Evolutionary conservation across 1,140 invertebrate genomes (phyloP).

Genomic region (Trichogramma pretiosum): DNA sequence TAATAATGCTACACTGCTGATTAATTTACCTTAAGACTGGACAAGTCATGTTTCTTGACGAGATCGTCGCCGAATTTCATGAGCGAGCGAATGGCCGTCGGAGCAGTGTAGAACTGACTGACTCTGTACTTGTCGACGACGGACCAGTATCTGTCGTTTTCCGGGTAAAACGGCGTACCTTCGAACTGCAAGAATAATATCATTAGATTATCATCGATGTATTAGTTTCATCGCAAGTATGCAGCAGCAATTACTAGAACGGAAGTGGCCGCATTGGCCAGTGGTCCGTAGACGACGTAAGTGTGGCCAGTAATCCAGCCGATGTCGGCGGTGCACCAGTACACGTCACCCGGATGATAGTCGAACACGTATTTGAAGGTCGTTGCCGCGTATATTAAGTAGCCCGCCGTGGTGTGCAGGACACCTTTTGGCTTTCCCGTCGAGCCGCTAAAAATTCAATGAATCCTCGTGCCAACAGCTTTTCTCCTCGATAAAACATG

Average conservation of each 20-base stretch:
- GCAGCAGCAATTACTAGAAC: conserved; percentile 56
- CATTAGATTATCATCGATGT: neutral
- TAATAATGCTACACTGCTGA: no score
- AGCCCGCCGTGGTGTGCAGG: conserved; percentile 87
- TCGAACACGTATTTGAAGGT: conserved; percentile 95
- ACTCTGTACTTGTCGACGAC: conserved; percentile 92
- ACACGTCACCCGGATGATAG: conserved; percentile 82
- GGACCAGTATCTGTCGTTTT: conserved; percentile 86
- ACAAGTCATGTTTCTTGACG: conserved; percentile 56
- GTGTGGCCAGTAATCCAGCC: conserved; percentile 98
- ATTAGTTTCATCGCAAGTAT: conserved; percentile 10
- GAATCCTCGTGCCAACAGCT: no score
- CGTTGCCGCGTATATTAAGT: conserved; percentile 81
- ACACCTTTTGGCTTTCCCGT: conserved; percentile 98
- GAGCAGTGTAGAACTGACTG: conserved; percentile 95
- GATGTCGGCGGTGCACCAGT: conserved; percentile 98
- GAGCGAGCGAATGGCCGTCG: conserved; percentile 90
- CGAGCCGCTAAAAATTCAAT: conserved; percentile 74
- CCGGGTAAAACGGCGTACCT: conserved; percentile 85
- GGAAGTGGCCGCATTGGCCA: conserved; percentile 88
- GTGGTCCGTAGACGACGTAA: conserved; percentile 89
- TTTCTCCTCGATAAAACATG: neutral
- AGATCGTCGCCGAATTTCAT: conserved; percentile 86
- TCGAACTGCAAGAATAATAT: conserved; percentile 70
- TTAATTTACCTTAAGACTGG: conserved; percentile 41